phyloP scores from a whole-genome alignment of 1,140 invertebrate genomes.

The Drosophila sechellia region DNA sequence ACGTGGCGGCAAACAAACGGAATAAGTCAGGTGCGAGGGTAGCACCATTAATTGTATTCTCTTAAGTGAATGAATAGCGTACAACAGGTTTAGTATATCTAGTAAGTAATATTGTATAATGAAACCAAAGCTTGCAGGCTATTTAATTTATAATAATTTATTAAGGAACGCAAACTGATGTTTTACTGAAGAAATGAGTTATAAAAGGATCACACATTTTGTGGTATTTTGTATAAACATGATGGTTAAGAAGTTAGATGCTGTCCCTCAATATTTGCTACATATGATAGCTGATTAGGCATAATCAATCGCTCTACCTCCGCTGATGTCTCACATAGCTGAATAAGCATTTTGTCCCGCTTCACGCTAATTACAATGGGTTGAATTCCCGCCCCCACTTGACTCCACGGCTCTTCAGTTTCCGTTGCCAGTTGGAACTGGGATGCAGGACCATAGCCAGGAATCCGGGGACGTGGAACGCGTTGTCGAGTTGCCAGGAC shows the following conservation, averaged over 20 bases:
- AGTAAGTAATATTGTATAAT: too few relatives aligned
- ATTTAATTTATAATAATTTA: too few relatives aligned
- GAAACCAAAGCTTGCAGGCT: too few relatives aligned
- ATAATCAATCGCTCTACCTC: conserved; percentile 15
- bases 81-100: too few relatives aligned
- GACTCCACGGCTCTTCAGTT: conserved; percentile 14
- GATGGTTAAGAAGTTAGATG: too few relatives aligned
- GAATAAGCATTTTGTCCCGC: conserved; percentile 45
- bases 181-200: too few relatives aligned
- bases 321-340: conserved; percentile 19
- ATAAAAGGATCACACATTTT: too few relatives aligned
- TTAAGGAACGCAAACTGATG: too few relatives aligned
- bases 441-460: conserved; percentile 31
- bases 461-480: conserved; percentile 6
- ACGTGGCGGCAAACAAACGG: conserved; percentile 69
- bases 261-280: too few relatives aligned
- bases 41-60: conserved; percentile 6
- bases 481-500: conserved; percentile 55
- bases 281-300: background rate
- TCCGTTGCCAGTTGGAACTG: conserved; percentile 20
- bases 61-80: too few relatives aligned
- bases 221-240: too few relatives aligned
- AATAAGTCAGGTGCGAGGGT: conserved; percentile 20
- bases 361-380: conserved; percentile 52
- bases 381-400: conserved; percentile 3